Base-by-base conservation (phyloP, 2,888 invertebrate genomes). In the Stramonita haemastoma region DNA sequence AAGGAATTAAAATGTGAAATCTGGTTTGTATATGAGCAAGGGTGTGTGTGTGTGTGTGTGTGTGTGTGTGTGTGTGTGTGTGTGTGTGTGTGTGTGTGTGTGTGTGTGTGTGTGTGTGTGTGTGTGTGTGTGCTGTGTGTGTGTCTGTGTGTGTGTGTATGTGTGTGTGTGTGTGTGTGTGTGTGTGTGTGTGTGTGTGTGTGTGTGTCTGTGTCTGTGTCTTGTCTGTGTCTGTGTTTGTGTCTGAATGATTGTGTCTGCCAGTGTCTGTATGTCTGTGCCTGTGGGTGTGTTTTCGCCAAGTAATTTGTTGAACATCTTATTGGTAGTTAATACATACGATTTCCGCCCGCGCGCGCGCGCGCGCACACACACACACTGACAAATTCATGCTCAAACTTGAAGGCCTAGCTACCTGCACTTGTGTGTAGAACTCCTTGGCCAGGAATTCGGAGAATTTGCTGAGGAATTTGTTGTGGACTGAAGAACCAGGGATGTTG, bases 381-480 rank as follows among this genome's bases (percentile, higher is more conserved):
- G 22, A 83, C 83, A 46, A 1, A 73, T n/a, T 29, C 1, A 73
- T 29, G 2, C 1, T 5, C n/a, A 73, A 11, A 8, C 73, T 46
- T 8, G 60, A 60, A 15, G 13, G 73, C 19, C 13, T 5, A 32
- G 36, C 4, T n/a, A 86, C 86, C 86, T 86, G 66, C 13, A 89
- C 26, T 4, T 85, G 46, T 11, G 89, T 84, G 89, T 56, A 70
- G 85, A 85, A 89, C 56, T 36, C 57, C 17, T 56, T 85, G 29
- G 73, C 73, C 17, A 89, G 89, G 1, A 32, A 15, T 1, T 85
- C 89, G 13, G 89, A 89, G 29, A 89, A 56, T 66, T 73, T 85
- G 89, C 85, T 84, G 56, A 89, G 84, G 73, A 89, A 89, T 5
- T 89, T 73, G 19, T 77, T 89, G 22, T n/a, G 84, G 6, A 89